phyloP scores from a whole-genome alignment of 2,113 vertebrate species.

The Grammomys surdaster region DNA sequence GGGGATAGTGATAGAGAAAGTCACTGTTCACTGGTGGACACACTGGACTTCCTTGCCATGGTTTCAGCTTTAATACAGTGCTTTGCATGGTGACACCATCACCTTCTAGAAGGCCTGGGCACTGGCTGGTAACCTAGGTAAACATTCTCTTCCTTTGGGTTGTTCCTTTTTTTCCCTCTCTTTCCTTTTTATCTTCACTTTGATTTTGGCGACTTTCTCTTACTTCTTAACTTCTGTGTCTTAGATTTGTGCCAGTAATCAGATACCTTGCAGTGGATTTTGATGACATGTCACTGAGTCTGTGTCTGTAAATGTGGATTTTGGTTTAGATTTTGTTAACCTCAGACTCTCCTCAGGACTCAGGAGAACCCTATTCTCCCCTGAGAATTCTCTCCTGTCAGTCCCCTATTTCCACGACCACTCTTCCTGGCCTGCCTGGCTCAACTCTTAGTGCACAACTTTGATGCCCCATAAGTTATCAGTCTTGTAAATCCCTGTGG shows the following conservation, averaged over 20 bases:
- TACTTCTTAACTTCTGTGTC: too few relatives aligned
- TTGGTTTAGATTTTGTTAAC: neutral
- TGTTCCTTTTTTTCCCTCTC: too few relatives aligned
- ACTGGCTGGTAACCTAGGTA: too few relatives aligned
- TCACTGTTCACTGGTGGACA: accelerated
- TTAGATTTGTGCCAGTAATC: accelerated
- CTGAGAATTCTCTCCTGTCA: too few relatives aligned
- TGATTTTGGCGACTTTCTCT: neutral
- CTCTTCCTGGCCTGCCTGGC: accelerated
- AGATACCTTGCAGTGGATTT: too few relatives aligned
- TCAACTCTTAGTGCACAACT: neutral
- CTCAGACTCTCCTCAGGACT: neutral
- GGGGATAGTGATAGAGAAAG: too few relatives aligned
- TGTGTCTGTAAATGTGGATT: neutral
- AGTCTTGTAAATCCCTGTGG: neutral
- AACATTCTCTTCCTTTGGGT: neutral
- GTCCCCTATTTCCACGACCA: neutral
- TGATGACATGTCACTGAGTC: neutral
- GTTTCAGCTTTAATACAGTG: accelerated
- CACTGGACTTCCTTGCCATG: accelerated
- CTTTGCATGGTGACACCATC: accelerated
- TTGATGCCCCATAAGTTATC: neutral
- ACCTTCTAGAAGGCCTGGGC: neutral
- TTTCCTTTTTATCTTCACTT: neutral
- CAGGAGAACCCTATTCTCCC: neutral